Conservation (phyloP, 1,140 invertebrate genomes). For the Zelostemma sp. region DNA sequence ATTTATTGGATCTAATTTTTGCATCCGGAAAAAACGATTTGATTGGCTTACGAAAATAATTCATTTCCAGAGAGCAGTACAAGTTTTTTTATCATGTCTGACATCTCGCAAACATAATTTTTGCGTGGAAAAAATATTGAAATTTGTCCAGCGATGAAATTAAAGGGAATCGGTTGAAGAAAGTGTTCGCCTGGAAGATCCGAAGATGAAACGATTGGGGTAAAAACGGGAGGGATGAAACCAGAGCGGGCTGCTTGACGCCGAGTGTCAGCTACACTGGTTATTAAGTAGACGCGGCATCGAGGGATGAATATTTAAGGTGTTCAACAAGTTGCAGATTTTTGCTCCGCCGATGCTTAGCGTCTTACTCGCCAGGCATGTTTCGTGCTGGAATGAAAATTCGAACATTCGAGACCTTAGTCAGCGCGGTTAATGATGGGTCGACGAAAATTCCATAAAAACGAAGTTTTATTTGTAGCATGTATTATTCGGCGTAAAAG, state of each 20-base stretch:
- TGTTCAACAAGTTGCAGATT: slow-evolving; percentile 70
- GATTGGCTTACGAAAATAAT: no score
- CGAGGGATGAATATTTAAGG: slow-evolving; percentile 70
- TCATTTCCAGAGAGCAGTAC: no score
- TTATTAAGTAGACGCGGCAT: slow-evolving; percentile 69
- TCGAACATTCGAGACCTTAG: slow-evolving; percentile 16
- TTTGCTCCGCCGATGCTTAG: slow-evolving; percentile 36
- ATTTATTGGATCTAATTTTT: no score
- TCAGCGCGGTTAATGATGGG: no score
- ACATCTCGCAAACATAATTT: no score
- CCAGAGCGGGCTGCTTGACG: slow-evolving; percentile 17
- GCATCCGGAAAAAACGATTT: no score
- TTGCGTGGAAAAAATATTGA: no score
- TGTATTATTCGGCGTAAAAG: slow-evolving; percentile 47
- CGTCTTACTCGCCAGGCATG: background rate
- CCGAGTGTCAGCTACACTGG: slow-evolving; percentile 27
- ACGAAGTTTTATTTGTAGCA: slow-evolving; percentile 53
- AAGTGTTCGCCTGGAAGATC: no score
- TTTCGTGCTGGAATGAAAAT: background rate
- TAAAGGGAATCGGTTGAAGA: no score
- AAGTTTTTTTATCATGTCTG: no score
- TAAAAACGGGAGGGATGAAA: slow-evolving; percentile 31
- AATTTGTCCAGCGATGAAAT: no score
- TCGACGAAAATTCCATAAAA: slow-evolving; percentile 39
- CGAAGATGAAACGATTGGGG: slow-evolving; percentile 20